Conservation (phyloP, 2,888 invertebrate species). For the Synanthedon tipuliformis region DNA sequence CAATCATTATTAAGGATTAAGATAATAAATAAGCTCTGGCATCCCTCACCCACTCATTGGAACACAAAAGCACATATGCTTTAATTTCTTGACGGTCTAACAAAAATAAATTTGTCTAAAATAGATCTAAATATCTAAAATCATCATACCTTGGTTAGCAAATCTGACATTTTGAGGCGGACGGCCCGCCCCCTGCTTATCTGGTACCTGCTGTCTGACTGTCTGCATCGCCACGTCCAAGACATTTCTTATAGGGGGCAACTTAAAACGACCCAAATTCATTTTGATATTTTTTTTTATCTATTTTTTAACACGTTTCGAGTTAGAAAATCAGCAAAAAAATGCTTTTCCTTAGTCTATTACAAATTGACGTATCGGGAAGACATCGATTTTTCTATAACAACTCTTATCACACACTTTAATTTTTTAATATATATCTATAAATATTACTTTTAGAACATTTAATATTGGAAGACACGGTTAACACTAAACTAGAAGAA, state of each 20-base stretch:
- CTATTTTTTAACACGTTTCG: not conserved
- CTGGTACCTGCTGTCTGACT: conserved; percentile 81
- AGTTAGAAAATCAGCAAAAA: not conserved
- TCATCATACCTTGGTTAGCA: conserved; percentile 55
- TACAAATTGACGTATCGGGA: conserved; percentile 22
- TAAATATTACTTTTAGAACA: conserved; percentile 1
- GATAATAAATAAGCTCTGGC: not conserved
- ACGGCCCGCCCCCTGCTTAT: conserved; percentile 64
- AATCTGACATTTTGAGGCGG: conserved; percentile 67
- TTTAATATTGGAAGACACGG: conserved; percentile 52
- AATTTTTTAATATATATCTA: not conserved
- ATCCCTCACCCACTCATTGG: not conserved
- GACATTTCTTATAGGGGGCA: conserved; percentile 81
- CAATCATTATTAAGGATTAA: no score
- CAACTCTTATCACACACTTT: conserved; percentile 5
- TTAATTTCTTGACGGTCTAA: not conserved
- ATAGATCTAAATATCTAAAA: no score
- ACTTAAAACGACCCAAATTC: conserved; percentile 69
- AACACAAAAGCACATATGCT: no score
- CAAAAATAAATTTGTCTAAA: not conserved
- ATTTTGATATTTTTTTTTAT: conserved; percentile 16
- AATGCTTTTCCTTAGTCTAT: not conserved
- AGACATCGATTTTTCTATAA: conserved; percentile 20
- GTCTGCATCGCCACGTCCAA: conserved; percentile 87
- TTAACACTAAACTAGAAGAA: conserved; percentile 39